These are phyloP conservation scores for Pyrocephalus nanus DNA, from an alignment of 2,797 vertebrate species.

Conservation along the genomic window DNA sequence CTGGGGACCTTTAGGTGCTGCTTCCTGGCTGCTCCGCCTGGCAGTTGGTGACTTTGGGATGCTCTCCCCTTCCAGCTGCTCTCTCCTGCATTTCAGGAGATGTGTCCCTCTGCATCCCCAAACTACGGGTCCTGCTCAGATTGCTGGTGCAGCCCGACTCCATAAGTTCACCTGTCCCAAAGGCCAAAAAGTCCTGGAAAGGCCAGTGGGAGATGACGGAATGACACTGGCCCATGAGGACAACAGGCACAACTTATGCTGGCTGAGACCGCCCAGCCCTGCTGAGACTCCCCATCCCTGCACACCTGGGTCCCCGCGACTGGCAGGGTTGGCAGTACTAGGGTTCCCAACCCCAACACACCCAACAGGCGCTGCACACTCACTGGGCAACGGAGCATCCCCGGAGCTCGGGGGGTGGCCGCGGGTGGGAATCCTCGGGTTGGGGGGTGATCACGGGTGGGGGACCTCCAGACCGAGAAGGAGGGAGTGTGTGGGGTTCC, in stretches of 20 bases:
- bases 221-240: rapidly evolving
- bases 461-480: not conserved
- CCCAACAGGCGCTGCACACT: not conserved
- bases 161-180: not conserved
- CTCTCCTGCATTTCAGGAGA: not conserved
- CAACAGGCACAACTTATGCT: not conserved
- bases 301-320: rapidly evolving
- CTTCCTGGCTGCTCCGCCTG: rapidly evolving
- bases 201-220: rapidly evolving
- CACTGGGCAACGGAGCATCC: not conserved
- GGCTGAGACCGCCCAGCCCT: not conserved
- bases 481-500: not conserved
- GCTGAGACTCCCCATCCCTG: not conserved
- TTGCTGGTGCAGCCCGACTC: not conserved
- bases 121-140: not conserved
- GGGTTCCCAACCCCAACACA: not conserved
- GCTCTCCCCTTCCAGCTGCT: not conserved
- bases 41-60: rapidly evolving
- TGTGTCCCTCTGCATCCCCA: rapidly evolving
- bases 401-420: not conserved
- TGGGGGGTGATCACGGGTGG: not conserved
- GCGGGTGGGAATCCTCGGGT: not conserved
- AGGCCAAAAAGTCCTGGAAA: not conserved
- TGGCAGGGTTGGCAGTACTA: rapidly evolving
- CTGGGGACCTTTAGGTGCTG: not conserved